phyloP scores from a whole-genome alignment of 2,888 invertebrate genomes.

The Macrophya alboannulata region DNA sequence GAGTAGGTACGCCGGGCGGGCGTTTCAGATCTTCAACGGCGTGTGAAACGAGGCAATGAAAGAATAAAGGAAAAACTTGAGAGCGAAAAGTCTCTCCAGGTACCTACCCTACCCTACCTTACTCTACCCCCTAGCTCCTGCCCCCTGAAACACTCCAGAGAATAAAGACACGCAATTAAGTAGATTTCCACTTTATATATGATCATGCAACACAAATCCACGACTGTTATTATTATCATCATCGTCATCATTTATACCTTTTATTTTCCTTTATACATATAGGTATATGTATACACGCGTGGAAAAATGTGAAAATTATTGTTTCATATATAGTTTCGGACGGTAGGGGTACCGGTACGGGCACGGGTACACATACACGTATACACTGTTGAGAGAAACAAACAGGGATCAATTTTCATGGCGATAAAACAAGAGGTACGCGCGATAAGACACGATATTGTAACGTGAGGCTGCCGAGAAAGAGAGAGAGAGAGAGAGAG shows the following conservation, averaged over 20 bases:
- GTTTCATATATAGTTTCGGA: neutral
- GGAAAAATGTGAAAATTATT: too few species aligned
- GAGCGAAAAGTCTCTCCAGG: neutral
- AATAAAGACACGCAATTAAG: constrained; percentile 11
- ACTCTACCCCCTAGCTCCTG: neutral
- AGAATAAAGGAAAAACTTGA: constrained; percentile 27
- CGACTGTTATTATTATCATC: neutral
- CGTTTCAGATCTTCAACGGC: constrained; percentile 24
- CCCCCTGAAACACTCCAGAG: neutral
- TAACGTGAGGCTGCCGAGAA: neutral
- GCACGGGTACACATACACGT: neutral
- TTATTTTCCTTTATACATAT: neutral
- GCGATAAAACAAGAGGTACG: constrained; percentile 38
- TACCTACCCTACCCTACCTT: neutral
- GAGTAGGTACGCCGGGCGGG: neutral
- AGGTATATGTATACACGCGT: too few species aligned
- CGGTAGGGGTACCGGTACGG: neutral
- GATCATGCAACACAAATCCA: neutral
- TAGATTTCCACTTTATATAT: neutral
- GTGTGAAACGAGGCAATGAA: constrained; percentile 37
- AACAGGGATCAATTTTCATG: constrained; percentile 35
- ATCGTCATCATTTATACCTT: neutral
- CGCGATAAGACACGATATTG: neutral
- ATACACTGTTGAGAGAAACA: constrained; percentile 6
- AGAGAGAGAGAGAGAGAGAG: neutral